phyloP scores from a whole-genome alignment of 2,797 vertebrate species.

The Manis pentadactyla region DNA sequence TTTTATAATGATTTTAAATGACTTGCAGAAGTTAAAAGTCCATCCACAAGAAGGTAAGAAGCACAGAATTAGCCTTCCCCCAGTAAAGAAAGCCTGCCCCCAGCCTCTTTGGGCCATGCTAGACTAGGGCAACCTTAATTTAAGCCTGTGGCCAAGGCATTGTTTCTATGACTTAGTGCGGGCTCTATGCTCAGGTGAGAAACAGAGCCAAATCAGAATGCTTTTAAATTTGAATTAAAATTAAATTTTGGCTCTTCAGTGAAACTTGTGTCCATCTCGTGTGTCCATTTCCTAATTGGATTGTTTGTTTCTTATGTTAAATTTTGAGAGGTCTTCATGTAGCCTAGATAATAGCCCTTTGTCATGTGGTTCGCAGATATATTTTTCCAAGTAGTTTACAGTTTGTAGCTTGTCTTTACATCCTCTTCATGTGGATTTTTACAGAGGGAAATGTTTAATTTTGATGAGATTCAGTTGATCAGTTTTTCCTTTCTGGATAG shows the following conservation, averaged over 20 bases:
- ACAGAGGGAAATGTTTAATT: not conserved
- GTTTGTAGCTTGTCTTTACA: accelerated
- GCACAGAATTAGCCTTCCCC: not conserved
- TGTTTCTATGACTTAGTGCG: not conserved
- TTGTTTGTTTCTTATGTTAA: not conserved
- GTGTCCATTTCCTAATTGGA: not conserved
- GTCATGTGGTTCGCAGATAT: not conserved
- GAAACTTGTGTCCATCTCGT: not conserved
- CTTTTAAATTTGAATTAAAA: not conserved
- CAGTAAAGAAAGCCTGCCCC: not conserved
- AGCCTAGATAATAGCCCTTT: not conserved
- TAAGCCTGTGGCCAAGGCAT: not conserved
- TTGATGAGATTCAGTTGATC: not conserved
- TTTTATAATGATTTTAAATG: not conserved
- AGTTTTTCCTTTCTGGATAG: not conserved
- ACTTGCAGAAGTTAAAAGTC: not conserved
- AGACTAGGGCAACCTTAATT: not conserved
- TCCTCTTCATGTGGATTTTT: not conserved
- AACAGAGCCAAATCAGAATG: not conserved
- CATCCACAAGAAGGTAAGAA: not conserved
- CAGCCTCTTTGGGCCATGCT: not conserved
- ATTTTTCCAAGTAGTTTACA: not conserved
- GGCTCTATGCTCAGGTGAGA: not conserved
- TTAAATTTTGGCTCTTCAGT: not conserved
- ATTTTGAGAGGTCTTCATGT: not conserved